Base-by-base conservation (phyloP, 2,888 invertebrate genomes). In the Caenorhabditis japonica region DNA sequence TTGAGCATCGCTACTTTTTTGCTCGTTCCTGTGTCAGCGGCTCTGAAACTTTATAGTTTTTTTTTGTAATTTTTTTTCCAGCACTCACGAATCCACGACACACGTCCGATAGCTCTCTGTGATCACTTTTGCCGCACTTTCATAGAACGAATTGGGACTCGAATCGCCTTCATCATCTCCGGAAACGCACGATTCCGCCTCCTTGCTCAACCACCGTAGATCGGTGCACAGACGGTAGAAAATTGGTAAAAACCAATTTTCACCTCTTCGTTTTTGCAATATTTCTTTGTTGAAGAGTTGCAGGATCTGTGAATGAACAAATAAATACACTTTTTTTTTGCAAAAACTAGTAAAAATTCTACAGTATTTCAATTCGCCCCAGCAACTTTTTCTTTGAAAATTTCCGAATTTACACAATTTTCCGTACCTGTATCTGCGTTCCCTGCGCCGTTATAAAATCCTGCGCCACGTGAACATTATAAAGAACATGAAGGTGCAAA, bases 1-100 rank as follows among this genome's bases (percentile, higher is more conserved):
- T 93, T 93, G 82, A 99, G 89, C 94, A 99, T 97, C 64, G 97
- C 97, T 90, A 95, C 92, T 85, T 95, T 92, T 89, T 99, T 99
- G 0, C 97, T 95, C 75, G 94, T 94, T 64, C 92, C 92, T 82
- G 94, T 94, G 0, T 93, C 92, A 5, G 95, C 93, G 74, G 95
- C 91, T 75, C 91, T 91, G 85, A 68, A 88, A 85, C 19, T 21
- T 1, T 4, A 25, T 25, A 33, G 10, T 10, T 34, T 7, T 36
- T 23, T 46, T 23, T 5, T 27, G 15, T 41, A 21, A 30, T 33
- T 49, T 34, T 34, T 21, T 12, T 23, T 44, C 12, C 15, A n/a
- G n/a, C n/a, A 71, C 82, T 64, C 30, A 84, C 82, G 74, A 75
- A 53, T 85, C 85, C 0, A 76, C 73, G 17, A 85, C 83, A 59